phyloP scores from a whole-genome alignment of 2,888 invertebrate genomes.

The Sisyra nigra region DNA sequence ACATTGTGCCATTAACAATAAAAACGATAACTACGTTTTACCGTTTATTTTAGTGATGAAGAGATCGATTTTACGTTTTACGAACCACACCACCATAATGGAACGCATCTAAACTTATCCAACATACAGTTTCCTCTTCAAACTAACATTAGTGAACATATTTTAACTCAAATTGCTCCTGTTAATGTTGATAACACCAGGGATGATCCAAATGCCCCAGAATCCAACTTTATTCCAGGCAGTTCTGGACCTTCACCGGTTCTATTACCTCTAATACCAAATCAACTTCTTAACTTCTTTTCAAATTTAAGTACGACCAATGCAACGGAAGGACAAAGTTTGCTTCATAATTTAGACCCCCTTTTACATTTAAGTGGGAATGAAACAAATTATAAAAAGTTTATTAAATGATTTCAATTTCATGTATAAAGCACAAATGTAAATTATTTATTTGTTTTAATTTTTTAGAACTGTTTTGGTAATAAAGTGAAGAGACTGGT shows the following conservation, averaged over 20 bases:
- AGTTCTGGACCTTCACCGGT: neutral
- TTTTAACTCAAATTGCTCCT: constrained; percentile 33
- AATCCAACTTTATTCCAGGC: neutral
- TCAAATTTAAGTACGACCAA: constrained; percentile 21
- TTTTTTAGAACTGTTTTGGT: too few relatives aligned
- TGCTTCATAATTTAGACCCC: constrained; percentile 17
- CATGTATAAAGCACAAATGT: too few relatives aligned
- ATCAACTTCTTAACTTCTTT: too few relatives aligned
- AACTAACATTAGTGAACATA: constrained; percentile 34
- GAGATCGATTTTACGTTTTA: constrained; percentile 36
- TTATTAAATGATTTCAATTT: too few relatives aligned
- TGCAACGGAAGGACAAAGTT: constrained; percentile 16
- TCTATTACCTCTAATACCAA: too few relatives aligned
- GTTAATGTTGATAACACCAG: constrained; percentile 22
- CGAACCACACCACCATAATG: constrained; percentile 30
- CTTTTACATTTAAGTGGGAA: constrained; percentile 13
- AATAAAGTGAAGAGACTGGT: too few relatives aligned
- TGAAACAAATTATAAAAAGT: neutral
- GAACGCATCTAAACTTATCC: constrained; percentile 31
- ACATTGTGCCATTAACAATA: neutral
- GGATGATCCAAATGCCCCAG: constrained; percentile 19
- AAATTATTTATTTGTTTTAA: too few relatives aligned
- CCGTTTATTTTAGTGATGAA: constrained; percentile 26
- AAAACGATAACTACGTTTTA: neutral
- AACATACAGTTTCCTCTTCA: constrained; percentile 36